phyloP scores from a whole-genome alignment of 2,888 invertebrate genomes.

The Heterodera filipjevi region DNA sequence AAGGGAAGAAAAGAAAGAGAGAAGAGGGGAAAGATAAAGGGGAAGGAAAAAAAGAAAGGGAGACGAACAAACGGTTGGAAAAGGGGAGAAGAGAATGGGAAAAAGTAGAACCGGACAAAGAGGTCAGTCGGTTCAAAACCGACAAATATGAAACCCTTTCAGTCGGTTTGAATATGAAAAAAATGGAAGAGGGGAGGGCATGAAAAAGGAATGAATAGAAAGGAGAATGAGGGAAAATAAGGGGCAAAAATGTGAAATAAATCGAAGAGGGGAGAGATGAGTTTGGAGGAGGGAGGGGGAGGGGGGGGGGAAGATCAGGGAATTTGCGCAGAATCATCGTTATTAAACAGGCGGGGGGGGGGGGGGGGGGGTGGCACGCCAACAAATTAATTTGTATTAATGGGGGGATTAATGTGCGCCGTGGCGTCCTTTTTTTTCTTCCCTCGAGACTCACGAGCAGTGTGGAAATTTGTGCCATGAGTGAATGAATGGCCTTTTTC shows the following conservation, averaged over 20 bases:
- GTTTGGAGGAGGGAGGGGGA: neutral
- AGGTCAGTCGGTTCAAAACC: too few species aligned
- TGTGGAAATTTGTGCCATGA: slow-evolving; percentile 6
- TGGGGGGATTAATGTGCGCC: neutral
- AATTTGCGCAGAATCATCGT: too few species aligned
- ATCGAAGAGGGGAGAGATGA: neutral
- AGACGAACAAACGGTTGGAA: too few species aligned
- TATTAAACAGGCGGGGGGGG: neutral
- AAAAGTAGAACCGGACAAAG: too few species aligned
- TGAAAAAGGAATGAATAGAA: neutral
- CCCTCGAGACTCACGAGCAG: neutral
- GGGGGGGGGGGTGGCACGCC: neutral
- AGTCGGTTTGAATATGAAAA: too few species aligned
- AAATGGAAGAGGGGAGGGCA: neutral
- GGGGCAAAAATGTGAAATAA: neutral
- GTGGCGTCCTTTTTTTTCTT: slow-evolving; percentile 5
- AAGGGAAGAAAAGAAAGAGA: neutral
- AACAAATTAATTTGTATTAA: neutral
- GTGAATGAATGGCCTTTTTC: neutral
- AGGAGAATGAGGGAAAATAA: neutral
- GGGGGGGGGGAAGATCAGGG: too few species aligned
- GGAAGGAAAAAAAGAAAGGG: neutral
- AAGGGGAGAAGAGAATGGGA: too few species aligned
- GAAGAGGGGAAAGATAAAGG: neutral
- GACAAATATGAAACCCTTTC: too few species aligned